These are phyloP conservation scores for Phragmatobia fuliginosa DNA, from an alignment of 2,888 invertebrate species.

Conservation along the genomic window DNA sequence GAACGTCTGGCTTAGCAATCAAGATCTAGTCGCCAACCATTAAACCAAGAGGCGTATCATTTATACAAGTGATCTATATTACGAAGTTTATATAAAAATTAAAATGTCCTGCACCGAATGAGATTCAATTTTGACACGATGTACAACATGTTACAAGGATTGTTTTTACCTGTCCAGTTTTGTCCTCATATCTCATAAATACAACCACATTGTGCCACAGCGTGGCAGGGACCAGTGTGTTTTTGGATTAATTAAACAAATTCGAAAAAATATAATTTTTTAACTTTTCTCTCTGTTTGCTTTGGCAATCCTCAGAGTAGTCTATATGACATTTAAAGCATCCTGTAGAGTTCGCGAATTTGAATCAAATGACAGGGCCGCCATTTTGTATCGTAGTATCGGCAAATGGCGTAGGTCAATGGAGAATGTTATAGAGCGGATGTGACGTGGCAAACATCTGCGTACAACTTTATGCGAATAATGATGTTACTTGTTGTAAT, in stretches of 20 bases:
- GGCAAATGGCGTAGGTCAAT: slow-evolving; percentile 66
- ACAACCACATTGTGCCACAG: too few relatives aligned
- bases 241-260: too few relatives aligned
- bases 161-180: too few relatives aligned
- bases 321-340: neutral
- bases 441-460: slow-evolving; percentile 43
- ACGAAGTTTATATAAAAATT: too few relatives aligned
- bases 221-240: too few relatives aligned
- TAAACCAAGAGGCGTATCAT: neutral
- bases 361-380: slow-evolving; percentile 72
- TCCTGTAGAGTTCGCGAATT: slow-evolving; percentile 64
- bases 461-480: slow-evolving; percentile 33
- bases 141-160: too few relatives aligned
- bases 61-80: too few relatives aligned
- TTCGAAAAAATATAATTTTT: too few relatives aligned
- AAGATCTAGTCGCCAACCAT: neutral
- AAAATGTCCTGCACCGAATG: too few relatives aligned
- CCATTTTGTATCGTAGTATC: slow-evolving; percentile 72
- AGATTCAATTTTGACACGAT: too few relatives aligned
- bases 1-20: neutral
- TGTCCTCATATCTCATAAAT: too few relatives aligned
- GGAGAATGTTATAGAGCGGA: slow-evolving; percentile 38
- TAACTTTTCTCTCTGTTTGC: too few relatives aligned
- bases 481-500: slow-evolving; percentile 47
- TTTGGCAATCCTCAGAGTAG: neutral